These are phyloP conservation scores for Neodontobutis hainanensis DNA, from an alignment of 2,113 vertebrate species.

Conservation along the genomic window DNA sequence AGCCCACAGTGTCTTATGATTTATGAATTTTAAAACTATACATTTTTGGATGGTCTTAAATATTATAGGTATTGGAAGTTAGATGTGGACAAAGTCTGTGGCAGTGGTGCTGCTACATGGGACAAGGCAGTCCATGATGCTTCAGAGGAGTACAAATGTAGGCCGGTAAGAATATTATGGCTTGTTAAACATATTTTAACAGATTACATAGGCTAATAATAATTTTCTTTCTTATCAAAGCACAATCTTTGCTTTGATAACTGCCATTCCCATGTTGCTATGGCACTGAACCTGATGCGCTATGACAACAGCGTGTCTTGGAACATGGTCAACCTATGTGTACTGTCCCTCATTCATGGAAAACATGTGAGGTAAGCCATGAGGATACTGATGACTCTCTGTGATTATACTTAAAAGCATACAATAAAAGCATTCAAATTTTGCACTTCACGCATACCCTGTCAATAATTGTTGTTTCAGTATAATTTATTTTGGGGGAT, in stretches of 20 bases:
- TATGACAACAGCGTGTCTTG: constrained; percentile 93
- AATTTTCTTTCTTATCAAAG: constrained; percentile 65
- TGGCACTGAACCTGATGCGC: constrained; percentile 96
- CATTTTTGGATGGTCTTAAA: background rate
- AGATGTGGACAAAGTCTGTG: constrained; percentile 86
- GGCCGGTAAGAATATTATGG: constrained; percentile 80
- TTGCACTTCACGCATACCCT: too few relatives aligned
- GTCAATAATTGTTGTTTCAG: too few relatives aligned
- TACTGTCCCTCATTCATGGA: constrained; percentile 85
- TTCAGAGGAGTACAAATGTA: constrained; percentile 95
- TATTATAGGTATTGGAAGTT: constrained; percentile 90
- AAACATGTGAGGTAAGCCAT: constrained; percentile 88
- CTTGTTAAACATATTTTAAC: background rate
- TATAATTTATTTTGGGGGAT: background rate
- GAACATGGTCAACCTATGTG: constrained; percentile 97
- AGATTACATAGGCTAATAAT: background rate
- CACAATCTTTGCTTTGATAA: constrained; percentile 98
- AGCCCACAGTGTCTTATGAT: background rate
- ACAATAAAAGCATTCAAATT: too few relatives aligned
- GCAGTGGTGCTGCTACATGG: constrained; percentile 83
- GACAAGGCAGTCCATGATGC: constrained; percentile 91
- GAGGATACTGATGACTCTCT: too few relatives aligned
- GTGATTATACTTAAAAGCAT: too few relatives aligned
- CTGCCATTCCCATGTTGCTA: constrained; percentile 96
- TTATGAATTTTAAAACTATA: background rate